Evolutionary conservation across 2,113 vertebrate species (phyloP).

Genomic region (Athene noctua): DNA sequence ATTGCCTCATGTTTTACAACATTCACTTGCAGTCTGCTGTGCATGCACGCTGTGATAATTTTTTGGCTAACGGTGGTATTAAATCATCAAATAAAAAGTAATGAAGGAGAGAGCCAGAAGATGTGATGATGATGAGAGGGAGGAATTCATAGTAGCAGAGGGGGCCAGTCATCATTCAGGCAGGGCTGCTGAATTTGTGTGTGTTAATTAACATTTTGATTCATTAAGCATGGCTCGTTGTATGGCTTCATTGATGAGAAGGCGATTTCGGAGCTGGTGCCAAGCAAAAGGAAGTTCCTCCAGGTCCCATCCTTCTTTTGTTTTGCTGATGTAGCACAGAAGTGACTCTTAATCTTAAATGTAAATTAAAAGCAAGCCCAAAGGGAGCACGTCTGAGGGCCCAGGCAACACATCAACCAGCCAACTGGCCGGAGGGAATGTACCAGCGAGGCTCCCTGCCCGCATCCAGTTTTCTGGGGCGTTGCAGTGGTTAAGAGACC

Average conservation of each 20-base stretch:
- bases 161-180: background rate
- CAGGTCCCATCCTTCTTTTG: background rate
- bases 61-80: background rate
- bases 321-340: background rate
- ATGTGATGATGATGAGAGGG: slow-evolving; percentile 42
- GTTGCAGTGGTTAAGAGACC: background rate
- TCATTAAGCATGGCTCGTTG: slow-evolving; percentile 7
- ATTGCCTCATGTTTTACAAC: background rate
- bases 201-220: slow-evolving; percentile 37
- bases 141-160: background rate
- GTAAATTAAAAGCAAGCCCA: background rate
- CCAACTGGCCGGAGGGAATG: rapidly evolving
- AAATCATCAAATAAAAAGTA: slow-evolving; percentile 60
- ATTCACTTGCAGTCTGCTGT: background rate
- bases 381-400: background rate
- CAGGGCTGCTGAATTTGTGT: background rate
- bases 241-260: background rate
- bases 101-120: slow-evolving; percentile 33
- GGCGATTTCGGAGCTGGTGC: background rate
- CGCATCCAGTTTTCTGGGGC: background rate
- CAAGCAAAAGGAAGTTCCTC: background rate
- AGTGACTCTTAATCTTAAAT: background rate
- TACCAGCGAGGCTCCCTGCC: background rate
- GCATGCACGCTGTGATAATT: background rate
- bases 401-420: background rate